Base-by-base conservation (phyloP, 2,888 invertebrate genomes). In the Hedychridium roseum region DNA sequence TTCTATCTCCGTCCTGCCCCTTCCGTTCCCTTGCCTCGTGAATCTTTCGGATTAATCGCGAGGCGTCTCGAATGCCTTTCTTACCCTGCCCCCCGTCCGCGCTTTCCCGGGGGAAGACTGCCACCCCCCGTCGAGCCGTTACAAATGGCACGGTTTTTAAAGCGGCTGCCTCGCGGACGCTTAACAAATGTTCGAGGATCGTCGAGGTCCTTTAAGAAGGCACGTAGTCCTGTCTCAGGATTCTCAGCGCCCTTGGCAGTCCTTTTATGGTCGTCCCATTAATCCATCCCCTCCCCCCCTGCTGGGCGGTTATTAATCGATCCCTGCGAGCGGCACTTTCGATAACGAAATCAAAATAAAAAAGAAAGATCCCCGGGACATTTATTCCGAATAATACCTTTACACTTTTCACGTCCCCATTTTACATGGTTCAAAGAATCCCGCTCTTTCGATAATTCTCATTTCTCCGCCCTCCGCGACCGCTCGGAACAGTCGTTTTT, bases 11-110 rank as follows among this genome's bases (percentile, higher is more conserved):
- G 5, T 23, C 23, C 9, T 23, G 23, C 56, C 58, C 38, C 46
- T 43, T 32, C 31, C 35, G 37, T 41, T 49, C 50, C 50, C 36
- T 1, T 40, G 31, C 52, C 44, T 48, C 49, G 50, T 50, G 59
- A 51, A 60, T 61, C 55, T 57, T 69, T 54, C 59, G 64, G 64
- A 68, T 69, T 69, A 70, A 69, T 69, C 64, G 60, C 54, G 50
- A 41, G 49, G 55, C 60, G 53, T 61, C 64, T 57, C 53, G 50
- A 58, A 57, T 57, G 54, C 51, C 51, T 59, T 57, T 57, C 55
- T 55, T 49, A 35, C 34, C 40, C 44, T 26, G 7, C 17, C 16
- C 20, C 34, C 17, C 40, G 28, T 43, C 14, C 47, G 23, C 45
- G 47, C 35, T 28, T 43, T 42, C 32, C 31, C 50, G 37, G 26